Evolutionary conservation across 1,140 invertebrate species (phyloP).

Genomic region (Panagrolaimus sp.): DNA sequence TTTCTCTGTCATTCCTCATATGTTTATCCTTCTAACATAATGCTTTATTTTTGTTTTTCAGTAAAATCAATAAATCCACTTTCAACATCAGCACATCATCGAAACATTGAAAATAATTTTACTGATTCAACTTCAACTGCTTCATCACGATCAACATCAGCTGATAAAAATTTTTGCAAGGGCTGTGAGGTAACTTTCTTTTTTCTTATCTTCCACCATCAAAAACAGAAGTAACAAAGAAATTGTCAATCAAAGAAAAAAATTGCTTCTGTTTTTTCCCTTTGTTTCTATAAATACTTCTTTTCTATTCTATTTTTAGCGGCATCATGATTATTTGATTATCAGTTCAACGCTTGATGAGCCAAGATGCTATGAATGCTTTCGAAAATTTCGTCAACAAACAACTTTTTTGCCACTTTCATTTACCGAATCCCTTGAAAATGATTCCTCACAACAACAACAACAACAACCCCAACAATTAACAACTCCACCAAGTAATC

Average conservation of each 20-base stretch:
- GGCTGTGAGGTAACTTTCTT: conserved; percentile 19
- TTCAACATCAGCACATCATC: no score
- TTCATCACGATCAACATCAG: neutral
- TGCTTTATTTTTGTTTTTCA: no score
- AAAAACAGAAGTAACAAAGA: neutral
- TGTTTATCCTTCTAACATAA: neutral
- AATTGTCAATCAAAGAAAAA: no score
- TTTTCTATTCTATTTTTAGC: neutral
- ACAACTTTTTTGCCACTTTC: conserved; percentile 14
- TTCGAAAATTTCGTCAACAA: conserved; percentile 24
- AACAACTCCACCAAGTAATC: neutral
- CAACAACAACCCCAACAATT: neutral
- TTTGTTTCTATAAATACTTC: no score
- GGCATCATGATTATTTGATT: conserved; percentile 20
- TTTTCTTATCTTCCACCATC: neutral
- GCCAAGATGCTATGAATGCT: conserved; percentile 25
- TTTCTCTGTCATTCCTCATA: neutral
- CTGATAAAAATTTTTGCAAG: conserved; percentile 27
- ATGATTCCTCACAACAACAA: neutral
- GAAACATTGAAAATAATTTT: no score
- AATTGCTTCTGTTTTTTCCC: no score
- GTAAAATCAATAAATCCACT: neutral
- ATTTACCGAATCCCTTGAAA: neutral
- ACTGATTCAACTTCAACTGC: no score
- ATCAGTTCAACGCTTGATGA: conserved; percentile 18